Conservation (phyloP, 2,113 vertebrate species). For the Ploceus nigricollis region DNA sequence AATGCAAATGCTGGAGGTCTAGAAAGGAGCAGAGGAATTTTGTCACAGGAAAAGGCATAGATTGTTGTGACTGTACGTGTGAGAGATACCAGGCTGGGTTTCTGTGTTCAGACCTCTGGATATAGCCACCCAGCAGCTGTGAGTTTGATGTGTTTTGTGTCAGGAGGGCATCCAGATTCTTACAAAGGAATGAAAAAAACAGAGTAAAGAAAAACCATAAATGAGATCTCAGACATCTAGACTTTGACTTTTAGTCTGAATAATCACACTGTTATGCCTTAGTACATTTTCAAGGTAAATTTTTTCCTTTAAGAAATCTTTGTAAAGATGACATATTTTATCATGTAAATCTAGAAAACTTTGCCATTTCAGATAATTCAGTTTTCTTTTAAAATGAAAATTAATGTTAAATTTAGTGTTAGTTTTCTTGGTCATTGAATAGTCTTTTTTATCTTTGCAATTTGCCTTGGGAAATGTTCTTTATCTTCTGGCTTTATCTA, state of each 20-base stretch:
- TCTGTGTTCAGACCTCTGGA: background rate
- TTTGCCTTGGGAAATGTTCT: background rate
- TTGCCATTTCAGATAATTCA: background rate
- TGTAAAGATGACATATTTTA: background rate
- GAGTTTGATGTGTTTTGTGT: background rate
- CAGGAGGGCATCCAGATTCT: background rate
- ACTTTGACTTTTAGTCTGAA: background rate
- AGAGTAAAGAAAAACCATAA: background rate
- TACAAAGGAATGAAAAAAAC: background rate
- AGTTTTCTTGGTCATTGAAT: background rate
- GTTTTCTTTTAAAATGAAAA: background rate
- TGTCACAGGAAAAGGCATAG: background rate
- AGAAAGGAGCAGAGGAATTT: background rate
- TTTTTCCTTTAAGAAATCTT: background rate
- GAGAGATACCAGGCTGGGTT: background rate
- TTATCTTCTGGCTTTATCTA: background rate
- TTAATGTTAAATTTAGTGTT: background rate
- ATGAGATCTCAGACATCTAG: background rate
- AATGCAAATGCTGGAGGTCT: background rate
- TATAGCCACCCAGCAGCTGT: background rate
- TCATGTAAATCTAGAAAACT: background rate
- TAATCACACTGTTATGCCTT: background rate
- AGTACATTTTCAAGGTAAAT: background rate
- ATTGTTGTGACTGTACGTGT: background rate
- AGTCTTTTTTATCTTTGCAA: background rate